A percentile compares a stretch with the other conserved stretches of the same genome.
These are phyloP conservation scores for Synergus gifuensis DNA, from an alignment of 2,888 invertebrate genomes.

Conservation along the genomic window DNA sequence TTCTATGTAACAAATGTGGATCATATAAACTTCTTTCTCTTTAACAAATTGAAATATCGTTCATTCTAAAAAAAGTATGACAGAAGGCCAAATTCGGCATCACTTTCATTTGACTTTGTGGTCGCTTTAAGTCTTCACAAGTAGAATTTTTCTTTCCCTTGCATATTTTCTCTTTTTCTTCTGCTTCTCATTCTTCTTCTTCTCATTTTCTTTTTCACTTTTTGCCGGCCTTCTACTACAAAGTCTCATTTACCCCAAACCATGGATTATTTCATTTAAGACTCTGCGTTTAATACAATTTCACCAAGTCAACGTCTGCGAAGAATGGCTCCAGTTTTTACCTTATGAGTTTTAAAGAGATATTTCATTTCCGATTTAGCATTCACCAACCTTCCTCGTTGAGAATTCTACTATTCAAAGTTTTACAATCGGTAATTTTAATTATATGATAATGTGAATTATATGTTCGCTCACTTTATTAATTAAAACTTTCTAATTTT, in stretches of 20 bases:
- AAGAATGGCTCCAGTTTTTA: constrained; percentile 56
- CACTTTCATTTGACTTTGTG: background rate
- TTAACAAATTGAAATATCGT: background rate
- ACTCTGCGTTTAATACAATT: constrained; percentile 57
- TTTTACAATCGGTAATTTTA: background rate
- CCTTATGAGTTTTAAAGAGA: constrained; percentile 50
- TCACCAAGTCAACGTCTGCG: constrained; percentile 53
- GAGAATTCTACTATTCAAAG: background rate
- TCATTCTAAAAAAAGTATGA: background rate
- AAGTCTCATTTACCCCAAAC: constrained; percentile 51
- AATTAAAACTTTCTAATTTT: background rate
- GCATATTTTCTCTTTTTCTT: constrained; percentile 1
- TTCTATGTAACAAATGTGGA: background rate
- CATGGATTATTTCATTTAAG: constrained; percentile 56
- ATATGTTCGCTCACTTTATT: background rate
- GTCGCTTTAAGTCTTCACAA: background rate
- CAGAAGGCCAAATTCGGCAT: constrained; percentile 2
- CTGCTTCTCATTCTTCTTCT: constrained; percentile 27
- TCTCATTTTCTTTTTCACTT: constrained; percentile 22
- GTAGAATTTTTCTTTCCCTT: background rate
- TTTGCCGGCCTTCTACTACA: constrained; percentile 45
- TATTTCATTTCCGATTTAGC: constrained; percentile 29
- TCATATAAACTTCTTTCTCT: background rate
- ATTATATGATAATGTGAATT: background rate
- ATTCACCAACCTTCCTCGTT: constrained; percentile 8